A percentile compares a stretch with the other conserved stretches of the same genome.
Evolutionary conservation across 2,797 vertebrate species (phyloP).

Genomic region (Phataginus tricuspis): DNA sequence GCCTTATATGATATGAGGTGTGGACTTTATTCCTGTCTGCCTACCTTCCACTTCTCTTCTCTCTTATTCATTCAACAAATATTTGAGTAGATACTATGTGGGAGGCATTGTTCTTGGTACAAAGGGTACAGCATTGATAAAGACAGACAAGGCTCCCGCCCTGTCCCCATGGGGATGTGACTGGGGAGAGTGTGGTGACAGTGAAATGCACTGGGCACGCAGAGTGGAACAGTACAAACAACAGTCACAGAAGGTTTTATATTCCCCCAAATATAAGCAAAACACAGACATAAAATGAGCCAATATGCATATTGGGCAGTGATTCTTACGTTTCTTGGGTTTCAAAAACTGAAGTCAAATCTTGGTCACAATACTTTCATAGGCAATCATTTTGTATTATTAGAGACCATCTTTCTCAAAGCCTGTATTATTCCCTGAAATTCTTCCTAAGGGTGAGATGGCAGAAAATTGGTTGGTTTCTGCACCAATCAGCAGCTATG

Average conservation of each 20-base stretch:
- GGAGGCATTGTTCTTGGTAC: not conserved
- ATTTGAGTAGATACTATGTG: not conserved
- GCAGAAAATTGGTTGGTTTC: not conserved
- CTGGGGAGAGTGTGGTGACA: not conserved
- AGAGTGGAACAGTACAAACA: not conserved
- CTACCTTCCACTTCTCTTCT: no score
- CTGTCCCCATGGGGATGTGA: not conserved
- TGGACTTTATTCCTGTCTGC: not conserved
- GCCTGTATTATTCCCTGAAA: not conserved
- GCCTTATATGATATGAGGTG: not conserved
- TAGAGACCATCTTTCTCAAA: not conserved
- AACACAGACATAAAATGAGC: not conserved
- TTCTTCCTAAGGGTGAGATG: not conserved
- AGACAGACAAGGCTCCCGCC: not conserved
- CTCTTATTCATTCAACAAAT: not conserved
- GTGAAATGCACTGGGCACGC: not conserved
- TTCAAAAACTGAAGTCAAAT: not conserved
- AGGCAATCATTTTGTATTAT: not conserved
- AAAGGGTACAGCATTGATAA: not conserved
- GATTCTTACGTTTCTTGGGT: not conserved
- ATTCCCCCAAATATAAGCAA: not conserved
- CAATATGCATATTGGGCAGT: not conserved
- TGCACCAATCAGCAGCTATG: not conserved
- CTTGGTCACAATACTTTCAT: not conserved
- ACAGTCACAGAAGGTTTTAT: not conserved